Base-by-base conservation (phyloP, 2,888 invertebrate genomes). In the Chromoteleia sp. region DNA sequence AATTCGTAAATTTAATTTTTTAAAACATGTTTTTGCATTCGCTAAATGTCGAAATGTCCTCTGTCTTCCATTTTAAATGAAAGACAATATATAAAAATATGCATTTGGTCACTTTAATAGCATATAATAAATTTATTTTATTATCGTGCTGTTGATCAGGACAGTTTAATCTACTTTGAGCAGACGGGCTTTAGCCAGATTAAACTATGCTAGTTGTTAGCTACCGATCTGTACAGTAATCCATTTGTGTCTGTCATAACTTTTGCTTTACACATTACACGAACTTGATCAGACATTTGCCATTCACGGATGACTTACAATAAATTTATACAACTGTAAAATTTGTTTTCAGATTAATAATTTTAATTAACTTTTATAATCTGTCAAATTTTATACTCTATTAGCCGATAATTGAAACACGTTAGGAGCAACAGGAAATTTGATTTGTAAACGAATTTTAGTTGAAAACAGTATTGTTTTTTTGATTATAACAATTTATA, bases 171-270 rank as follows among this genome's bases (percentile, higher is more conserved):
- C 70, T 61, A 58, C 65, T 78, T 58, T 45, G 30, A 71, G 56
- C 70, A 61, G 63, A 56, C 29, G 65, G 50, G 65, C 63, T 71
- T 70, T 70, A 65, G 45, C 54, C 56, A 71, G 70, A 78, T 78
- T 70, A 78, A 63, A 63, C 65, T 25, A 41, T 25, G 63, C 56
- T 54, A 54, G 77, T 48, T 71, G 56, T 39, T 45, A 56, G 56
- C 71, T 71, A 63, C 77, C 68, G 76, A 77, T 77, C 76, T 70
- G 41, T 58, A 30, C 61, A 43, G 52, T 77, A 77, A 77, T 77
- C 77, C 77, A 63, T 77, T 77, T 54, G 70, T 50, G 61, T 76
- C 70, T 70, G 70, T 70, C 77, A 77, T 77, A 77, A 77, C 77
- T 77, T 77, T 77, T 70, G 77, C 75, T 63, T 61, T 63, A 21